Base-by-base conservation (phyloP, 2,113 vertebrate genomes). In the Anthoscopus minutus region DNA sequence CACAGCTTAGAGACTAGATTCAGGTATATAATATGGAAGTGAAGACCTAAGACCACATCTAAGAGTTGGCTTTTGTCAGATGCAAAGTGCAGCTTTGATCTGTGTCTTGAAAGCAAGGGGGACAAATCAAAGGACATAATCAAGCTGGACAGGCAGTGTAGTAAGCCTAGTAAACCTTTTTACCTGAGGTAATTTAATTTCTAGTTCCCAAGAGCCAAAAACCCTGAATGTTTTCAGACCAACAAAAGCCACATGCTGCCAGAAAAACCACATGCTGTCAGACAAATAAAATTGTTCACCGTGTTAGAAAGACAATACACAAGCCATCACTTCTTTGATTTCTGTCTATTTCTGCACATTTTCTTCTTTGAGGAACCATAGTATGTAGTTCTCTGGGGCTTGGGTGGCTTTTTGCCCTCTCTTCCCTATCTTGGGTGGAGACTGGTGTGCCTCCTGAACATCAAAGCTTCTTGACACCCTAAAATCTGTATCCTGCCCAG, bases 71-170 rank as follows among this genome's bases (percentile, higher is more conserved):
- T 67, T 89, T 51, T 51, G 51, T 81, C n/a, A n/a, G 88, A 70
- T 93, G 93, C 64, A 92, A 83, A 70, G 38, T 83, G 58, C 38
- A 47, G 37, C 65, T 95, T 92, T 93, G 66, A 86, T 88, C 74
- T 50, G 31, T 82, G n/a, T 73, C 60, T 66, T 92, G 67, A 86
- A 88, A 95, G 72, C 56, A 58, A 0, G 0, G 31, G 71, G 35
- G 16, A 70, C 35, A 74, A 90, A 93, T 81, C 64, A 88, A 92
- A 86, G 72, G 60, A 47, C 6, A 16, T 38, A 56, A 64, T 47
- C 42, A 69, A 92, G 44, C 38, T 42, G 54, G 88, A 72, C 45
- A 81, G 57, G 35, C 45, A 92, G 50, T 1, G 0, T 48, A 19
- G 42, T 80, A 76, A 86, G 51, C n/a, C 40, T 28, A 47, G 51